Evolutionary conservation across 2,113 vertebrate species (phyloP), one percentile per base, ranked within the genome.

Genomic region (Suricata suricatta): DNA sequence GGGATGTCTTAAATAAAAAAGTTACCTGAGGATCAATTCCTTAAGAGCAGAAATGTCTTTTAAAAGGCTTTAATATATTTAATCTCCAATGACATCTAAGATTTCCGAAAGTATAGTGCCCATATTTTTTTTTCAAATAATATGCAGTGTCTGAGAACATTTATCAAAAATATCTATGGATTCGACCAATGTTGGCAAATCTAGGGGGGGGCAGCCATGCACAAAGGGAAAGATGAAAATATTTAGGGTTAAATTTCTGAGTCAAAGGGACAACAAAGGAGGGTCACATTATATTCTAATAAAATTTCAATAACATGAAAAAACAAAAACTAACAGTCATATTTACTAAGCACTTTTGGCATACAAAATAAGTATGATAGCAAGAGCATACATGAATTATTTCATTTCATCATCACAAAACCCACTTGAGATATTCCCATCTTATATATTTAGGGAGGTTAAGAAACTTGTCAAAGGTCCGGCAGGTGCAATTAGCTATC

Each of bases 1-100:
- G 90, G n/a, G 81, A n/a, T 47, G 23, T 76, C 23, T 96, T 86
- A 27, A 95, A 95, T 93, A 92, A 96, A 83, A 88, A 97, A 97
- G 95, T 93, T 81, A 87, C 52, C 71, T 29, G 17, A 81, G 27
- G n/a, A 88, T 69, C 19, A 81, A 79, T 93, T 93, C 41, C 57
- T 54, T 77, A 83, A 95, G 44, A 57, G 17, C 12, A 57, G 14
- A 50, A 57, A 57, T 69, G 23, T 50, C 60, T 92, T 97, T 63
- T 50, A 31, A 85, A 82, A 94, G 50, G 12, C 23, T 91, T 69
- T 90, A 66, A 76, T 76, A 6, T 52, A 79, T 44, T 38, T 81
- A 44, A 88, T 86, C 66, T 84, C 63, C 33, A 82, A 27, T 57
- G 81, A 90, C 80, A 52, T 93, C 66, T 57, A 60, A 54, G 33